Evolutionary conservation across 2,888 invertebrate species (phyloP).

Genomic region (Ormyrus thymus): DNA sequence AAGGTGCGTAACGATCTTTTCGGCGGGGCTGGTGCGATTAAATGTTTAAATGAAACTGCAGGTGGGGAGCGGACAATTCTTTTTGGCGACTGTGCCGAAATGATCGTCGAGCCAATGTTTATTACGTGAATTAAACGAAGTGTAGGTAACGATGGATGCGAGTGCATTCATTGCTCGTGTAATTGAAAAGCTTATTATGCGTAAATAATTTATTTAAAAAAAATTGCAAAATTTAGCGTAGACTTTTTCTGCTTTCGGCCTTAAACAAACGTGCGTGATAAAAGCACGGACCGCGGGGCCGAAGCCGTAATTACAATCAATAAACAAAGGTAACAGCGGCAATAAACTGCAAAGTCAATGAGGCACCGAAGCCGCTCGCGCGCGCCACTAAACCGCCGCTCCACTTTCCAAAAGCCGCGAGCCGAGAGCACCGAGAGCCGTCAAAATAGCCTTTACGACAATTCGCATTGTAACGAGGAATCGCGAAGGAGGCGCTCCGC

Average conservation of each 20-base stretch:
- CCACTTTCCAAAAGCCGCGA: constrained; percentile 17
- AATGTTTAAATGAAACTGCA: background rate
- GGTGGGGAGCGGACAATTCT: background rate
- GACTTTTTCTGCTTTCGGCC: too few species aligned
- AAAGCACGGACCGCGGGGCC: background rate
- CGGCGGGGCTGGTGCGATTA: background rate
- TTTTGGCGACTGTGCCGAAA: too few species aligned
- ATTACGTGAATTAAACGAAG: too few species aligned
- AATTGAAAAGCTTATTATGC: too few species aligned
- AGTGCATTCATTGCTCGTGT: too few species aligned
- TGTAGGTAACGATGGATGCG: too few species aligned
- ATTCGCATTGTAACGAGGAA: constrained; percentile 4
- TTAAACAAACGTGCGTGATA: too few species aligned
- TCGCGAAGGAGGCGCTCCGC: background rate
- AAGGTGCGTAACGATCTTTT: background rate
- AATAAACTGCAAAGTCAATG: constrained; percentile 8
- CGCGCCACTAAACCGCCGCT: constrained; percentile 5
- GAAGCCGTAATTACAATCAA: constrained; percentile 24
- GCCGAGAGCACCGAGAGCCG: background rate
- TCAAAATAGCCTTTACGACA: constrained; percentile 10
- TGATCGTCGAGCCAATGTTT: too few species aligned
- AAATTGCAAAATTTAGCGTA: too few species aligned
- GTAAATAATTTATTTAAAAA: too few species aligned
- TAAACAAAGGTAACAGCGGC: constrained; percentile 29
- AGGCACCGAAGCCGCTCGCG: background rate